Evolutionary conservation across 1,140 invertebrate genomes (phyloP).

Genomic region (Formica selysi): DNA sequence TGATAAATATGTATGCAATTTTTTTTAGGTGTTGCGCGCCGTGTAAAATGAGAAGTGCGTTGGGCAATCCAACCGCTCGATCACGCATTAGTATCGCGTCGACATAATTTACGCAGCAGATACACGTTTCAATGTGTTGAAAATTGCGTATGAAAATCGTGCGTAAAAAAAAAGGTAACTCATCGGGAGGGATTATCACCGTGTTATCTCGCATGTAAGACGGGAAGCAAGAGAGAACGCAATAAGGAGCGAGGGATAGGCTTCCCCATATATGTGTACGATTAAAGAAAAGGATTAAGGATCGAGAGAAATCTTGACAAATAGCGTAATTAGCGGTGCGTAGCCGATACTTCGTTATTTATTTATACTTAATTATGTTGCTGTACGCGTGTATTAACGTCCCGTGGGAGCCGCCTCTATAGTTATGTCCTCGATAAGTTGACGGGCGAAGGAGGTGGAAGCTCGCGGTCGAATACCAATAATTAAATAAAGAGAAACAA

Average conservation of each 20-base stretch:
- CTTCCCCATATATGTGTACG: no score
- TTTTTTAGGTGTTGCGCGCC: not conserved
- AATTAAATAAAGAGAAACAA: slow-evolving; percentile 56
- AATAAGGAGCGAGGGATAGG: slow-evolving; percentile 46
- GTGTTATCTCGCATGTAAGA: slow-evolving; percentile 44
- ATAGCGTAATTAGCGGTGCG: slow-evolving; percentile 65
- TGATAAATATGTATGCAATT: slow-evolving; percentile 5
- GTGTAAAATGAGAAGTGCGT: slow-evolving; percentile 29
- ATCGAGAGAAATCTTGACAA: slow-evolving; percentile 62
- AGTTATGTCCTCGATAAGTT: slow-evolving; percentile 37
- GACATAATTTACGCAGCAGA: slow-evolving; percentile 11
- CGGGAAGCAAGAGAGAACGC: slow-evolving; percentile 50
- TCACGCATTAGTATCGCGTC: slow-evolving; percentile 15
- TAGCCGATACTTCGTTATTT: slow-evolving; percentile 13
- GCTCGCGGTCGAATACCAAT: slow-evolving; percentile 27
- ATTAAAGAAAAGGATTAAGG: not conserved
- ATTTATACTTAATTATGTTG: slow-evolving; percentile 29
- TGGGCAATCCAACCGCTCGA: not conserved
- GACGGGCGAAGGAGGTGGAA: not conserved
- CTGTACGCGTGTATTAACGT: slow-evolving; percentile 51
- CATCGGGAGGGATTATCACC: slow-evolving; percentile 40
- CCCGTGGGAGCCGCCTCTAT: not conserved
- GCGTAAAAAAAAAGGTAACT: slow-evolving; percentile 8
- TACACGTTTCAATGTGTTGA: slow-evolving; percentile 25
- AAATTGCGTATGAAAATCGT: slow-evolving; percentile 28